These are phyloP conservation scores for Lampris incognitus DNA, from an alignment of 2,113 vertebrate genomes.

Conservation along the genomic window DNA sequence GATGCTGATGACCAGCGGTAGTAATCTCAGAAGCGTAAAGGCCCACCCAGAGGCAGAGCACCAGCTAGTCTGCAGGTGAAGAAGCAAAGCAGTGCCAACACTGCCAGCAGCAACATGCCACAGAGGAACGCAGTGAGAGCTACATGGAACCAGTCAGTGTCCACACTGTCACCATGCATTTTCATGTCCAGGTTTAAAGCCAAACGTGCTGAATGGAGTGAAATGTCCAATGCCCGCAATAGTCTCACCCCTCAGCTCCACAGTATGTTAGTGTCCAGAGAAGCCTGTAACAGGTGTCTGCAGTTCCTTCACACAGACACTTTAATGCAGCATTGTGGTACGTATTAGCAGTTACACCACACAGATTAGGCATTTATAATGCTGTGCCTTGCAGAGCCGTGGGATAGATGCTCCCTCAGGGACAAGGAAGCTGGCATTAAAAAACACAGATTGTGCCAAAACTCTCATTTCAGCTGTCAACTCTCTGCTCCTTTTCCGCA, in stretches of 20 bases:
- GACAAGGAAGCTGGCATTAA: background rate
- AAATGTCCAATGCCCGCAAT: background rate
- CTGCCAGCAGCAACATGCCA: slow-evolving; percentile 62
- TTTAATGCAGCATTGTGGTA: background rate
- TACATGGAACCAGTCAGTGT: slow-evolving; percentile 40
- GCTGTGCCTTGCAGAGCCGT: background rate
- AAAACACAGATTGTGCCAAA: background rate
- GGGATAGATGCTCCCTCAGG: background rate
- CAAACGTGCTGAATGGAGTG: background rate
- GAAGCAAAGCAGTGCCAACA: slow-evolving; percentile 77
- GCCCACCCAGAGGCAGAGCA: slow-evolving; percentile 70
- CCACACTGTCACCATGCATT: slow-evolving; percentile 52
- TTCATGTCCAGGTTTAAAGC: background rate
- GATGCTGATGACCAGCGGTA: background rate
- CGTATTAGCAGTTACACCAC: slow-evolving; percentile 6
- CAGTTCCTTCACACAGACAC: background rate
- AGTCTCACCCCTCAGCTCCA: background rate
- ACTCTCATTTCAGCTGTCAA: background rate
- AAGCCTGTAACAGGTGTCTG: slow-evolving; percentile 29
- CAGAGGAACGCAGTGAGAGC: slow-evolving; percentile 65
- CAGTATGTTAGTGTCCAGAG: background rate
- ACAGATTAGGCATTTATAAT: slow-evolving; percentile 57
- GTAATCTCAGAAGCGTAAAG: slow-evolving; percentile 67
- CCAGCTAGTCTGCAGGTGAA: slow-evolving; percentile 81
- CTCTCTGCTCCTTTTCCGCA: background rate